phyloP scores from a whole-genome alignment of 2,113 vertebrate genomes.

The Coryphaenoides rupestris region DNA sequence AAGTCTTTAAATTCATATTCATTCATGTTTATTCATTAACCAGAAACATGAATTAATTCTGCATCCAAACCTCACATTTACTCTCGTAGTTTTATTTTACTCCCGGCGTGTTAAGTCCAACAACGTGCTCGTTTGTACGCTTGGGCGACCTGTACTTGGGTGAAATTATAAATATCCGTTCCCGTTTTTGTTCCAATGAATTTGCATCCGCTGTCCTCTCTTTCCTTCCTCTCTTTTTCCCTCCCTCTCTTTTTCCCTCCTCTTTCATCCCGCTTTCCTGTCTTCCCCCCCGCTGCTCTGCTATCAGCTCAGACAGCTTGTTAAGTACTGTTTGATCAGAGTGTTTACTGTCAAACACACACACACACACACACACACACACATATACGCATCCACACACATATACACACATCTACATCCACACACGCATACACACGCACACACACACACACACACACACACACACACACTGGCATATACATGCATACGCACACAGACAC shows the following conservation, averaged over 20 bases:
- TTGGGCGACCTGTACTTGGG: too few relatives aligned
- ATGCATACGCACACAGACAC: slow-evolving; percentile 12
- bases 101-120: too few relatives aligned
- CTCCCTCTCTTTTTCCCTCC: slow-evolving; percentile 33
- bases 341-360: slow-evolving; percentile 67
- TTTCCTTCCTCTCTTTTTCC: slow-evolving; percentile 50
- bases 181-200: slow-evolving; percentile 5
- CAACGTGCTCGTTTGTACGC: too few relatives aligned
- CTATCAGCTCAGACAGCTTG: slow-evolving; percentile 78
- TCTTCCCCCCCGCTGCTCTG: slow-evolving; percentile 44
- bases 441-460: neutral
- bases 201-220: slow-evolving; percentile 37
- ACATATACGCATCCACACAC: neutral
- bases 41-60: too few relatives aligned
- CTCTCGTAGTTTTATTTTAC: too few relatives aligned
- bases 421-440: neutral
- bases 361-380: slow-evolving; percentile 6
- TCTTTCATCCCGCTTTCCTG: slow-evolving; percentile 52
- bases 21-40: too few relatives aligned
- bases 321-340: slow-evolving; percentile 78
- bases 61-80: neutral
- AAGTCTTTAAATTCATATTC: too few relatives aligned
- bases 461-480: slow-evolving; percentile 26
- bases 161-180: too few relatives aligned
- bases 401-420: too few relatives aligned